phyloP scores from a whole-genome alignment of 2,888 invertebrate genomes.

The Microchrysa polita region DNA sequence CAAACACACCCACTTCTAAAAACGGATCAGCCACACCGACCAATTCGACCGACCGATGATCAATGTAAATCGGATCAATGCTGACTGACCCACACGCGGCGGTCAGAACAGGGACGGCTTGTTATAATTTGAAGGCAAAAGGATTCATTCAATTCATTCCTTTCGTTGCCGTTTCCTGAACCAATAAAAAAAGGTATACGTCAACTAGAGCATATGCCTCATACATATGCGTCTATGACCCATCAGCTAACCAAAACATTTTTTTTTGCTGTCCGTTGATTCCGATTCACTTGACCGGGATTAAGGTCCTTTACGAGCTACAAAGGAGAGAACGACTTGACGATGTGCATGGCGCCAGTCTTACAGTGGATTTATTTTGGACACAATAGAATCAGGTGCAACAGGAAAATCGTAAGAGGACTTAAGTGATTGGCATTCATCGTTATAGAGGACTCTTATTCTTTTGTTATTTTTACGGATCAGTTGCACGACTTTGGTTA shows the following conservation, averaged over 20 bases:
- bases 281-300: slow-evolving; percentile 25
- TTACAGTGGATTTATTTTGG: slow-evolving; percentile 17
- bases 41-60: background rate
- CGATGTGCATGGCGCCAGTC: slow-evolving; percentile 27
- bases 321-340: background rate
- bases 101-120: slow-evolving; percentile 32
- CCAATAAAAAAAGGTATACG: background rate
- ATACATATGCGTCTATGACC: background rate
- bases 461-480: slow-evolving; percentile 41
- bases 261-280: slow-evolving; percentile 17
- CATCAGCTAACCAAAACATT: background rate
- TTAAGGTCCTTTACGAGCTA: slow-evolving; percentile 26
- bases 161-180: background rate
- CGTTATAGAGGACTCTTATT: background rate
- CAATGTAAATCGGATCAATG: slow-evolving; percentile 30
- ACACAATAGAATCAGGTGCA: slow-evolving; percentile 44
- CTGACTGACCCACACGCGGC: slow-evolving; percentile 3
- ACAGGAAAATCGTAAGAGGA: slow-evolving; percentile 39
- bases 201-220: background rate
- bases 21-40: background rate
- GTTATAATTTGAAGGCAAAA: slow-evolving; percentile 43
- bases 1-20: background rate
- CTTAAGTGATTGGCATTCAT: slow-evolving; percentile 44
- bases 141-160: slow-evolving; percentile 35
- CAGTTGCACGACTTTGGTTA: slow-evolving; percentile 14